Evolutionary conservation across 2,888 invertebrate genomes (phyloP), one percentile per base, ranked within the genome.

Genomic region (Anagyrus pseudococci): DNA sequence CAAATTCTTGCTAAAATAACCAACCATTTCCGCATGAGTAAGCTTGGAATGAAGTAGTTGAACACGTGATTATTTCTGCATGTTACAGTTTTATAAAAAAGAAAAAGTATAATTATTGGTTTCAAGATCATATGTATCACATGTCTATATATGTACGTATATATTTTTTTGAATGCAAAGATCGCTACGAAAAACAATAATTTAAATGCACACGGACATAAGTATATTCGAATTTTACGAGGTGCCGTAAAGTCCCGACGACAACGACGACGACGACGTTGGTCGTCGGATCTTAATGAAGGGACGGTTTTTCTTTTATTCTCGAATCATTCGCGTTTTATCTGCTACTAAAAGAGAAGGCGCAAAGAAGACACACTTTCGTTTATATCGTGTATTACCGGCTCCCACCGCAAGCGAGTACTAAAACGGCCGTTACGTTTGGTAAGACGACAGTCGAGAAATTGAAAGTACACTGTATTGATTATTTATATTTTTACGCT

Each of bases 201-300:
- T 59, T 41, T 22, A 49, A 63, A 20, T 37, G 41, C 44, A 48
- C 37, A 41, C 29, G 40, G 48, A 64, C 48, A 61, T 60, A 57
- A 61, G 60, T 64, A 41, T 64, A 64, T 61, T 60, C 58, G 57
- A 49, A 52, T 60, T 64, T 64, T 64, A 64, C 64, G 64, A 64
- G 64, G 49, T 47, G 64, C 60, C 49, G 60, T 64, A 58, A 64
- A 64, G 57, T 23, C 53, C n/a, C 57, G 57, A 58, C 53, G 52
- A 7, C 29, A 10, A 29, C 29, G 58, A 48, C 55, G 55, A 58
- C 58, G 63, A 58, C 58, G 58, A 63, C 63, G 58, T 33, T n/a
- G n/a, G n/a, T n/a, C n/a, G n/a, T n/a, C n/a, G n/a, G n/a, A 64
- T 60, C 50, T 54, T 65, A 67, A 65, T 67, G 65, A 67, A 60